A percentile compares a stretch with the other conserved stretches of the same genome.
These are phyloP conservation scores for Rhinopomastus cyanomelas DNA, from an alignment of 2,113 vertebrate genomes.

Conservation along the genomic window DNA sequence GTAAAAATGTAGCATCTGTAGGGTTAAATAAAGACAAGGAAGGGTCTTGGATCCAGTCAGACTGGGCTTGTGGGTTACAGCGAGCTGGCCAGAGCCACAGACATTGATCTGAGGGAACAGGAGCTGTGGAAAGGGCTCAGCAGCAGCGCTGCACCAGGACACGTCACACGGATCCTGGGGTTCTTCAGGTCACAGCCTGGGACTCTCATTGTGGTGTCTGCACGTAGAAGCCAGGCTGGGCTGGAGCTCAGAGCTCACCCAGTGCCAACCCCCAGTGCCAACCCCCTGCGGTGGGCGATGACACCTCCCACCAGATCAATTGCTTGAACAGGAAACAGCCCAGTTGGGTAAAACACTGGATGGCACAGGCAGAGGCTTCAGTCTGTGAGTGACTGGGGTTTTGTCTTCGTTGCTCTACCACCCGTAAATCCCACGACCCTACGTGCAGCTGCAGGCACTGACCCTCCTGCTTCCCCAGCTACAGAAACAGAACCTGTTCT, in stretches of 20 bases:
- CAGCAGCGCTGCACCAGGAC: background rate
- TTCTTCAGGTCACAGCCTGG: background rate
- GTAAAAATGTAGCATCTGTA: background rate
- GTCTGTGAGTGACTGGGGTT: too few relatives aligned
- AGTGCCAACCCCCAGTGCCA: too few relatives aligned
- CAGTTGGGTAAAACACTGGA: too few relatives aligned
- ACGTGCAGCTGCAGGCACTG: background rate
- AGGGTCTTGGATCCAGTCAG: background rate
- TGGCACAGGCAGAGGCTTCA: too few relatives aligned
- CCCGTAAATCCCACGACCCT: background rate
- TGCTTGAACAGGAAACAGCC: too few relatives aligned
- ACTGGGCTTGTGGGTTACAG: background rate
- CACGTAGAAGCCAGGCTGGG: background rate
- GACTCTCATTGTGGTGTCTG: background rate
- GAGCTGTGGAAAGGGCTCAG: background rate
- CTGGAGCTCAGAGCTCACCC: too few relatives aligned
- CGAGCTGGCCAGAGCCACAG: background rate
- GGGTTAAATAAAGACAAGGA: background rate
- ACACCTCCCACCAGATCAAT: too few relatives aligned
- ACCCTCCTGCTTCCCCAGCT: background rate
- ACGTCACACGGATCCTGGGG: background rate
- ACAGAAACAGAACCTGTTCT: background rate
- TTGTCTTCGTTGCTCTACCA: background rate
- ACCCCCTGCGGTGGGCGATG: too few relatives aligned
- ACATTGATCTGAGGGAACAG: background rate